These are phyloP conservation scores for Falco novaeseelandiae DNA, from an alignment of 2,797 vertebrate species.

Conservation along the genomic window DNA sequence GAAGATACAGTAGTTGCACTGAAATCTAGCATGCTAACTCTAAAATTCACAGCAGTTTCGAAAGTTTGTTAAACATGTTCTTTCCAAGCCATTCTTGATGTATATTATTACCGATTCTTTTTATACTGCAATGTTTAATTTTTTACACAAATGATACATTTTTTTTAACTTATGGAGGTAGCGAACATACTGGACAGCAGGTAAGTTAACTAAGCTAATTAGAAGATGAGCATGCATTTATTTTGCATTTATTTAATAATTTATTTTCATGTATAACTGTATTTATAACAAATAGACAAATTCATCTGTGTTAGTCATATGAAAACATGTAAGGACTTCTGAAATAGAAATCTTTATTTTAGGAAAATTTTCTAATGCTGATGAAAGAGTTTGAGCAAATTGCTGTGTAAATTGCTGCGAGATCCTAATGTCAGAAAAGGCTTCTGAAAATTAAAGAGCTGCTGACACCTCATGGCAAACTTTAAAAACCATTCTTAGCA, in stretches of 20 bases:
- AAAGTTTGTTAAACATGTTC: not conserved
- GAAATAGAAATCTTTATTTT: not conserved
- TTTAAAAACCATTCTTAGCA: slow-evolving; percentile 43
- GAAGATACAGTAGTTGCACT: slow-evolving; percentile 13
- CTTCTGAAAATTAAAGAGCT: slow-evolving; percentile 71
- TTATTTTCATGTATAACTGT: not conserved
- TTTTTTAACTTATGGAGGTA: not conserved
- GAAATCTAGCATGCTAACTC: not conserved
- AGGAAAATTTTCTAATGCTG: not conserved
- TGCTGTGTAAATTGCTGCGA: not conserved
- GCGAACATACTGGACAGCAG: not conserved
- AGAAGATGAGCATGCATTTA: not conserved
- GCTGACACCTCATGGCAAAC: slow-evolving; percentile 70
- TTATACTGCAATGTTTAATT: not conserved
- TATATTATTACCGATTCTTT: not conserved
- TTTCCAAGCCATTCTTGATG: not conserved
- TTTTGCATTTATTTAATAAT: slow-evolving; percentile 8
- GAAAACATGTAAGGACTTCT: not conserved
- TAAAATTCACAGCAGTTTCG: not conserved
- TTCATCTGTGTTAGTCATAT: not conserved
- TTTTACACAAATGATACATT: not conserved
- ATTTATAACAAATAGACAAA: not conserved
- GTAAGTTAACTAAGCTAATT: not conserved
- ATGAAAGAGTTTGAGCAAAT: not conserved
- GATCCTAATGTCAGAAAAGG: slow-evolving; percentile 30